phyloP scores from a whole-genome alignment of 2,113 vertebrate species.

The Smithornis capensis region DNA sequence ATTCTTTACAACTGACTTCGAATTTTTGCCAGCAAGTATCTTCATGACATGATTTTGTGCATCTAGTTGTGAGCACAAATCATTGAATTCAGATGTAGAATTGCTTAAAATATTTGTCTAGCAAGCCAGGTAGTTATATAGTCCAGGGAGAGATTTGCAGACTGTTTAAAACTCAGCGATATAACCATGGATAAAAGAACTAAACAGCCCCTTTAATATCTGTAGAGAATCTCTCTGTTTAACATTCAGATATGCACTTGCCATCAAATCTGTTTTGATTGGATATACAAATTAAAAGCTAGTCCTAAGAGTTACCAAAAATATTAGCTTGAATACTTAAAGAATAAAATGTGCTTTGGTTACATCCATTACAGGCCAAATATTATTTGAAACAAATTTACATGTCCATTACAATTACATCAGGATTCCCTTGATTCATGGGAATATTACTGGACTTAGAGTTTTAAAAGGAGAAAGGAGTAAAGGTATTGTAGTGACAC shows the following conservation, averaged over 20 bases:
- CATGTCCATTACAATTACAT: not conserved
- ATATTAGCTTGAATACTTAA: not conserved
- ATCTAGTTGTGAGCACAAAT: not conserved
- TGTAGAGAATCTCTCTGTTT: not conserved
- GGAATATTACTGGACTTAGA: not conserved
- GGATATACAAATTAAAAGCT: not conserved
- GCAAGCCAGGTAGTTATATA: not conserved
- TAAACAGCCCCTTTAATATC: not conserved
- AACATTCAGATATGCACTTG: not conserved
- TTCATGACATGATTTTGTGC: not conserved
- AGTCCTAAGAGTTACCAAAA: not conserved
- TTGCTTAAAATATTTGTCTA: not conserved
- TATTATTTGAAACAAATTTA: not conserved
- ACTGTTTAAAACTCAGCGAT: not conserved
- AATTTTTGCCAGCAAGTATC: not conserved
- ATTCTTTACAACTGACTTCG: not conserved
- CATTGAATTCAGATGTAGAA: not conserved
- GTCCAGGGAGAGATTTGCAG: not conserved
- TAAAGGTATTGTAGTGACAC: not conserved
- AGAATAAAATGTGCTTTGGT: not conserved
- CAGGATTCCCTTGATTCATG: not conserved
- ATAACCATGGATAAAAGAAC: not conserved
- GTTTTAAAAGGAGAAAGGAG: not conserved
- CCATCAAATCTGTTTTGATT: not conserved
- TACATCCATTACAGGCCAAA: not conserved